phyloP scores from a whole-genome alignment of 2,797 vertebrate species.

The Pseudopleuronectes americanus region DNA sequence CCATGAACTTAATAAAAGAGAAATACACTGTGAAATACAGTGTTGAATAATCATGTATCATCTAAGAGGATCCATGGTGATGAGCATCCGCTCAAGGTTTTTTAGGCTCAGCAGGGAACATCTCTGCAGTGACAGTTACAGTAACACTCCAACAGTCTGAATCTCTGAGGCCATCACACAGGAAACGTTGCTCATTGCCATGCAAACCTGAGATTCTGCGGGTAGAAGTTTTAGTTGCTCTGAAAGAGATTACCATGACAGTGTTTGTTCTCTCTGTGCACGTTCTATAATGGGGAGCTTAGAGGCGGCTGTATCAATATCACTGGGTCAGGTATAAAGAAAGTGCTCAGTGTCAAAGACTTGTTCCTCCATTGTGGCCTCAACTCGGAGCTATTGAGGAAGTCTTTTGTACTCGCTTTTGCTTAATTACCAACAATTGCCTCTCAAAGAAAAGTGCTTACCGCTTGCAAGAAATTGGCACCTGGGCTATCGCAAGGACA shows the following conservation, averaged over 20 bases:
- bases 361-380: slow-evolving; percentile 64
- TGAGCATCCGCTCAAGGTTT: slow-evolving; percentile 1
- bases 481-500: slow-evolving; percentile 49
- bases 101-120: slow-evolving; percentile 15
- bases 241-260: slow-evolving; percentile 49
- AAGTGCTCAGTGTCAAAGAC: slow-evolving; percentile 75
- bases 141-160: slow-evolving; percentile 15
- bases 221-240: slow-evolving; percentile 61
- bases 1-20: background rate
- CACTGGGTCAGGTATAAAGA: slow-evolving; percentile 68
- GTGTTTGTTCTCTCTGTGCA: slow-evolving; percentile 44
- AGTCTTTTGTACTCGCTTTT: slow-evolving; percentile 62
- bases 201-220: slow-evolving; percentile 60
- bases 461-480: slow-evolving; percentile 30
- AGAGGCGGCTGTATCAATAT: slow-evolving; percentile 70
- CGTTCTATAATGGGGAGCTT: slow-evolving; percentile 40
- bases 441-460: slow-evolving; percentile 54
- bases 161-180: slow-evolving; percentile 21
- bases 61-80: slow-evolving; percentile 3
- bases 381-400: slow-evolving; percentile 45
- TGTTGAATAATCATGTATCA: background rate
- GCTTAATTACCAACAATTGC: slow-evolving; percentile 65
- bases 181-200: slow-evolving; percentile 45
- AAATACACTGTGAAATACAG: background rate
- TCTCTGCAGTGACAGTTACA: slow-evolving; percentile 28